Evolutionary conservation across 2,888 invertebrate genomes (phyloP), one percentile per base, ranked within the genome.

Genomic region (Yponomeuta plumbellus): DNA sequence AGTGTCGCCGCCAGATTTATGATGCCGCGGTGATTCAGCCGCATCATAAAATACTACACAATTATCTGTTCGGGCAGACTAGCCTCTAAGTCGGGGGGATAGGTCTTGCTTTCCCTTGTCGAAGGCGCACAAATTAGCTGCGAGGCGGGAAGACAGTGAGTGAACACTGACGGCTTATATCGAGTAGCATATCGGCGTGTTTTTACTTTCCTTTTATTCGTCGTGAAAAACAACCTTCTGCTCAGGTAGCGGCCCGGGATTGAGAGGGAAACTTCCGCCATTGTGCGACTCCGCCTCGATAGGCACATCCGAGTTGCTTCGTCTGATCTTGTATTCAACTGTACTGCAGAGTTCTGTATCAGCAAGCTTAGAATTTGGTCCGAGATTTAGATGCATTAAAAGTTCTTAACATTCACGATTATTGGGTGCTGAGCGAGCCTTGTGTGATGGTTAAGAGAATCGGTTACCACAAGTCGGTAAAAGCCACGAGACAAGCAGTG

Each of bases 1-100:
- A 58, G 58, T 58, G 58, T 58, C 58, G 20, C 23, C 58, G 58
- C 3, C 23, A 62, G 26, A 62, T 62, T 62, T 62, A 62, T 62
- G 61, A 62, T 62, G 26, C 17, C n/a, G 11, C 11, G 61, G 34
- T 62, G 61, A 62, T 62, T 62, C 39, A 26, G 39, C 39, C 20
- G 23, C 23, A 26, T 62, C 61, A 62, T 62, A 34, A 21, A 59
- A 52, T 52, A 17, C 44, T 52, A 17, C 44, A 52, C 44, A 17
- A 52, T 52, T 52, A 13, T 52, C 44, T 52, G 44, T 58, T 11
- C 58, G 3, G 58, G 58, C 58, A 22, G 58, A 22, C 58, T 20
- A 2, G 11, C 22, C 2, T 17, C 44, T 52, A 52, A 52, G 0
- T 52, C 44, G 17, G 44, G 17, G 44, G 44, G 17, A 52, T 52